Conservation (phyloP, 92 coral and sea anemone genomes). For the Umimayanthus chanpuru region DNA sequence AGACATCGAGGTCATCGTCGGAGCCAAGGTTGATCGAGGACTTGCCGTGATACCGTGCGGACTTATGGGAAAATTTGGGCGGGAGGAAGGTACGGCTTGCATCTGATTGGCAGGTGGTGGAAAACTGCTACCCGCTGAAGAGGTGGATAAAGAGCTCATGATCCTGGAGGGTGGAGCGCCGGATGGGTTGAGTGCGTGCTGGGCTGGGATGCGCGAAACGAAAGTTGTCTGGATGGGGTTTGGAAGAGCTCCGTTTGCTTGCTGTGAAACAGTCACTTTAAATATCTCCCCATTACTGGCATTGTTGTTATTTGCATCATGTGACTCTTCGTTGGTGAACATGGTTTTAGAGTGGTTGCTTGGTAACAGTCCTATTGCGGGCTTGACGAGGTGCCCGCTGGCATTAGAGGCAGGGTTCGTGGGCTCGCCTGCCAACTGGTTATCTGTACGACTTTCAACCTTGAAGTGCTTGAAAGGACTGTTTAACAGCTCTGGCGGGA, state of each 20-base stretch:
- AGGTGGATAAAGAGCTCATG: slow-evolving; percentile 45
- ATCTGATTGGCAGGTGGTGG: slow-evolving; percentile 58
- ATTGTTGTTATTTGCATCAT: slow-evolving; percentile 75
- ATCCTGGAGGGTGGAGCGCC: slow-evolving; percentile 39
- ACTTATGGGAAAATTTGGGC: slow-evolving; percentile 49
- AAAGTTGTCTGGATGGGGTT: slow-evolving; percentile 21
- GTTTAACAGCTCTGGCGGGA: slow-evolving; percentile 88
- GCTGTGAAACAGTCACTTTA: slow-evolving; percentile 68
- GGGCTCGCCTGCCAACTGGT: slow-evolving; percentile 32
- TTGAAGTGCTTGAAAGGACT: slow-evolving; percentile 82
- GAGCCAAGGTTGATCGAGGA: slow-evolving; percentile 51
- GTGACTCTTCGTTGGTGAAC: slow-evolving; percentile 50
- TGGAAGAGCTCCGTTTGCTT: slow-evolving; percentile 48
- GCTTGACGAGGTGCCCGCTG: slow-evolving; percentile 45
- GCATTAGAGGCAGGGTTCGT: slow-evolving; percentile 17
- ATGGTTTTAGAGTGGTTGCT: slow-evolving; percentile 32
- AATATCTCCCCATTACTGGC: slow-evolving; percentile 48
- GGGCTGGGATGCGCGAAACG: slow-evolving; percentile 11
- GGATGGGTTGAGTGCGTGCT: slow-evolving; percentile 15
- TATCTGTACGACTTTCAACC: slow-evolving; percentile 60
- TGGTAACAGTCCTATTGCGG: slow-evolving; percentile 31
- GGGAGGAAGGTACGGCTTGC: slow-evolving; percentile 53
- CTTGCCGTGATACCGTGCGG: slow-evolving; percentile 52
- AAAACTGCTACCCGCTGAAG: slow-evolving; percentile 42
- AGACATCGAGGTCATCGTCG: slow-evolving; percentile 24